Conservation (phyloP, 2,113 vertebrate species). For the Cottus gobio region DNA sequence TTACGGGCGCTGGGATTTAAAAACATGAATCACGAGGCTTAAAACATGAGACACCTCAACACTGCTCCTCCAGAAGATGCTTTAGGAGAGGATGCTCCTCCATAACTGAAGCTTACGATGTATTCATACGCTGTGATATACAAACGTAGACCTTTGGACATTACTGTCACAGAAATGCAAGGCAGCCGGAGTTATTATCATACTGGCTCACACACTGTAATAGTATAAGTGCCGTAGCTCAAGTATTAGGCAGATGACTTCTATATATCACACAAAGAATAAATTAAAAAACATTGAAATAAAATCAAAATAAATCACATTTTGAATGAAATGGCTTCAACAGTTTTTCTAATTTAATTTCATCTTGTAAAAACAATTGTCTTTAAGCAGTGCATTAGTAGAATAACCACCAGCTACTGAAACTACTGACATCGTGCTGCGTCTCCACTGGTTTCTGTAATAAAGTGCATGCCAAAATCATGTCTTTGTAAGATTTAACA, state of each 20-base stretch:
- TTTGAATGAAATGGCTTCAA: background rate
- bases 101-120: conserved; percentile 4
- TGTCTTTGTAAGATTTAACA: background rate
- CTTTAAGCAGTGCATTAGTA: background rate
- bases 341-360: background rate
- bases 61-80: conserved; percentile 13
- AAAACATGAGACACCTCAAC: conserved; percentile 22
- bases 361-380: background rate
- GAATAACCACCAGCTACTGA: background rate
- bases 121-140: background rate
- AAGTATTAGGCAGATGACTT: background rate
- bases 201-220: background rate
- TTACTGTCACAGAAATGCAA: conserved; percentile 9
- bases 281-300: background rate
- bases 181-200: background rate
- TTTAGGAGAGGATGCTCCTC: background rate
- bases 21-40: conserved; percentile 30
- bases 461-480: background rate
- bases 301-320: background rate
- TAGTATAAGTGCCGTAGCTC: background rate
- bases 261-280: background rate
- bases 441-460: background rate
- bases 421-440: background rate
- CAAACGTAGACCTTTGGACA: background rate
- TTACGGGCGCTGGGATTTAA: conserved; percentile 30